Percentiles rank a stretch among this genome's conserved stretches.
phyloP scores from a whole-genome alignment of 2,113 vertebrate species.

The Dipodomys ordii region DNA sequence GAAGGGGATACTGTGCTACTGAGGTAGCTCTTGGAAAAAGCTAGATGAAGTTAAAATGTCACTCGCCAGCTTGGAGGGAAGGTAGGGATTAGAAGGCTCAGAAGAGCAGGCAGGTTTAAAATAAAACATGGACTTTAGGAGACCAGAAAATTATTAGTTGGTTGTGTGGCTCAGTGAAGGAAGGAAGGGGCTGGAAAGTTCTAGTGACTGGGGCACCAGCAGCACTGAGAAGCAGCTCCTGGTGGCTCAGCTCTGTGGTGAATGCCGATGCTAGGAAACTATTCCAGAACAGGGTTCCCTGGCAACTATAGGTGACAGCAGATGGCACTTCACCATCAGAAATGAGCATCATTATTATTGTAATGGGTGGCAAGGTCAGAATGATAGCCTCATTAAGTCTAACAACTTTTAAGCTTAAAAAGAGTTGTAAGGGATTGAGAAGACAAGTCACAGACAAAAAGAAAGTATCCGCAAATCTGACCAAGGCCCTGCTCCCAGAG shows the following conservation, averaged over 20 bases:
- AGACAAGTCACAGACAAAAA: not conserved
- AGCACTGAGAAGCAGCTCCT: not conserved
- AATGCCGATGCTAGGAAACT: not conserved
- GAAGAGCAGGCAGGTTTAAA: no score
- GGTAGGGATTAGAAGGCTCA: not conserved
- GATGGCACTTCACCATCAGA: not conserved
- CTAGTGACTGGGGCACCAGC: not conserved
- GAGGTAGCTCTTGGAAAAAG: not conserved
- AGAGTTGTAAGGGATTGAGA: slow-evolving; percentile 5
- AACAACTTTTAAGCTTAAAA: slow-evolving; percentile 23
- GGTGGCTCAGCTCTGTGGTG: not conserved
- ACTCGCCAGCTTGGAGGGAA: not conserved
- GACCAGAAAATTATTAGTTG: not conserved
- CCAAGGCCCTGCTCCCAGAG: not conserved
- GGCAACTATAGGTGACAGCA: not conserved
- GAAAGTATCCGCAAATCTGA: slow-evolving; percentile 17
- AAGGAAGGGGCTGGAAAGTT: not conserved
- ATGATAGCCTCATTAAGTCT: slow-evolving; percentile 26
- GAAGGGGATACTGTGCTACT: not conserved
- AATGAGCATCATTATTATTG: not conserved
- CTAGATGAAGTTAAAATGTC: not conserved
- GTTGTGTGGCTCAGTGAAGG: not conserved
- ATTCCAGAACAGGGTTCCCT: not conserved
- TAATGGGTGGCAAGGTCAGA: not conserved
- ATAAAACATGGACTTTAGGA: not conserved